Evolutionary conservation across 1,140 invertebrate genomes (phyloP), one percentile per base, ranked within the genome.

Genomic region (Theocolax elegans): DNA sequence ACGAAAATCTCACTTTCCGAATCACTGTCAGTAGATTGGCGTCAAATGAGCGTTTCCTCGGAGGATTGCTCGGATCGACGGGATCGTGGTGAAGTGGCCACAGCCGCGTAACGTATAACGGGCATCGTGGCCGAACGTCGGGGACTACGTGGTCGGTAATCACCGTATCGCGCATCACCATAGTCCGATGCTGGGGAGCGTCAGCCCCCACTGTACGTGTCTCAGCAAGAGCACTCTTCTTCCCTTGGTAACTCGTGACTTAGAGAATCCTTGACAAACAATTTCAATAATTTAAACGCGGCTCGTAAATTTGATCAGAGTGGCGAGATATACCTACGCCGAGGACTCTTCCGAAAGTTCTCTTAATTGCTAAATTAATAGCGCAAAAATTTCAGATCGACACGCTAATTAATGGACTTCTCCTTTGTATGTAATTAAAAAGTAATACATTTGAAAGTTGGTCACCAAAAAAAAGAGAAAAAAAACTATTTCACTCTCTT

Each of bases 141-240:
- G 59, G 51, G 75, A 35, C 12, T 51, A 25, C 49, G 46, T 63
- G 56, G 68, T 21, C 46, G 67, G 60, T 56, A 54, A 23, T 29
- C 59, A n/a, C 31, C 42, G 53, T 38, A 27, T 38, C 10, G 25
- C 23, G 3, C 25, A 31, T 60, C 25, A 60, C 66, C 49, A 62
- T 25, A n/a, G 53, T 67, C 76, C 67, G 59, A 29, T 25, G 25
- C 51, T 46, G 60, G 66, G 67, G 74, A 74, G 72, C 63, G 79
- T 82, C 79, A 80, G 76, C 75, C 78, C 79, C 80, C 80, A 62
- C 63, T 71, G 7, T 59, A 71, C 72, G 72, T 77, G 67, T 78
- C 79, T 83, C 81, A 83, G 81, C 81, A 83, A 51, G 80, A 82
- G 40, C 80, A 82, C 59, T 81, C 80, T 62, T 82, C 81, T 59